Conservation (phyloP, 2,797 vertebrate species). For the Chelidonichthys spinosus region DNA sequence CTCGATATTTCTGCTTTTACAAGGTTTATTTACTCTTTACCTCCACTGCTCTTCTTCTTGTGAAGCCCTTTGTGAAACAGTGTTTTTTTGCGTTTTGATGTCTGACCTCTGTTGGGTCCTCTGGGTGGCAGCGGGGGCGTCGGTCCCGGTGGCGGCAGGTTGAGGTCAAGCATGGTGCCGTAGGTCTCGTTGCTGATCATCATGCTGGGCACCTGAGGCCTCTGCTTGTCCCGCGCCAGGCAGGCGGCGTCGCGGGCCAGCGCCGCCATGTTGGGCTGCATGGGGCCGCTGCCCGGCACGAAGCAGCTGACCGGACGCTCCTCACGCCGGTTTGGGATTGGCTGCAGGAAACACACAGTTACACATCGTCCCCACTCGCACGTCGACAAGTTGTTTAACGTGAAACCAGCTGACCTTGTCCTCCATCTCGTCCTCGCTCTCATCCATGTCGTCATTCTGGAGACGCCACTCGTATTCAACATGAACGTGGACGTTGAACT, state of each 20-base stretch:
- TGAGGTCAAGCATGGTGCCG: slow-evolving; percentile 88
- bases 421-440: slow-evolving; percentile 96
- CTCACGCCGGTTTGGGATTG: slow-evolving; percentile 91
- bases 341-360: slow-evolving; percentile 73
- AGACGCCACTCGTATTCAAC: slow-evolving; percentile 98
- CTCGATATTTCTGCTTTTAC: too few relatives aligned
- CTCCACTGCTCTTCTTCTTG: background rate
- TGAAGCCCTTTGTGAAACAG: background rate
- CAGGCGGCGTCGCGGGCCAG: slow-evolving; percentile 87
- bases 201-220: slow-evolving; percentile 86
- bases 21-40: too few relatives aligned
- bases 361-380: rapidly evolving
- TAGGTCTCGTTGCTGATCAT: slow-evolving; percentile 95
- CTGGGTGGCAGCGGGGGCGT: slow-evolving; percentile 89
- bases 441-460: slow-evolving; percentile 93
- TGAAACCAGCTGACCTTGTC: slow-evolving; percentile 86
- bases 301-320: slow-evolving; percentile 95
- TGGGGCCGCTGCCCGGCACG: slow-evolving; percentile 77
- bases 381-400: rapidly evolving
- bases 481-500: slow-evolving; percentile 95
- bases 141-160: slow-evolving; percentile 73
- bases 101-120: slow-evolving; percentile 82
- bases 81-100: background rate
- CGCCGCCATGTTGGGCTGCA: slow-evolving; percentile 83
- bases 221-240: slow-evolving; percentile 89